Evolutionary conservation across 2,797 vertebrate genomes (phyloP).

Genomic region (Cossypha heuglini): DNA sequence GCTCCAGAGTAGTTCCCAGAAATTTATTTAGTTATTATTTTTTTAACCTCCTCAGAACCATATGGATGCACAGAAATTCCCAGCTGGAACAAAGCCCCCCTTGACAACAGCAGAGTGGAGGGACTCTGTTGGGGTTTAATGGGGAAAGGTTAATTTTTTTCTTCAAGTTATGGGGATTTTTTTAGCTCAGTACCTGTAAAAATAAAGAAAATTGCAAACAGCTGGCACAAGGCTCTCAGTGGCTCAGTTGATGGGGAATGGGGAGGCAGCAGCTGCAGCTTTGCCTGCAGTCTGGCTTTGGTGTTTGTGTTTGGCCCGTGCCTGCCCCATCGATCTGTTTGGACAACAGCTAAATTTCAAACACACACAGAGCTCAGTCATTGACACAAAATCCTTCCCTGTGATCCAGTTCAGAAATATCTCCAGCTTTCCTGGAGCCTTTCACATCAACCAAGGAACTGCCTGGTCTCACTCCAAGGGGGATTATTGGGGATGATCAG

Average conservation of each 20-base stretch:
- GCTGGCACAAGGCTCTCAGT: neutral
- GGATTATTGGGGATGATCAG: neutral
- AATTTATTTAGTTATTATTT: neutral
- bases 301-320: neutral
- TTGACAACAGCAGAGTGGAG: neutral
- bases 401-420: neutral
- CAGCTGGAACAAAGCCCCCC: neutral
- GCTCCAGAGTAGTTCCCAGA: neutral
- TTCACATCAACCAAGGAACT: neutral
- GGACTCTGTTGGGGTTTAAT: fast-evolving
- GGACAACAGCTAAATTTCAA: neutral
- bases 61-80: neutral
- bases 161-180: neutral
- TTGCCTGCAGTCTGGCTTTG: neutral
- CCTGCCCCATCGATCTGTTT: neutral
- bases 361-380: fast-evolving
- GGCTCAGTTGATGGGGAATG: neutral
- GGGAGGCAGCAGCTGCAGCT: neutral
- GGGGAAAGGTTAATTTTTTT: neutral
- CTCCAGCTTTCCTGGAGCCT: neutral
- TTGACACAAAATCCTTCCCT: neutral
- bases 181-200: neutral
- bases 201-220: neutral
- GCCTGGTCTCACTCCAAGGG: fast-evolving
- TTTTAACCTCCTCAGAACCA: neutral